Base-by-base conservation (phyloP, 2,888 invertebrate genomes). In the Folsomia candida region DNA sequence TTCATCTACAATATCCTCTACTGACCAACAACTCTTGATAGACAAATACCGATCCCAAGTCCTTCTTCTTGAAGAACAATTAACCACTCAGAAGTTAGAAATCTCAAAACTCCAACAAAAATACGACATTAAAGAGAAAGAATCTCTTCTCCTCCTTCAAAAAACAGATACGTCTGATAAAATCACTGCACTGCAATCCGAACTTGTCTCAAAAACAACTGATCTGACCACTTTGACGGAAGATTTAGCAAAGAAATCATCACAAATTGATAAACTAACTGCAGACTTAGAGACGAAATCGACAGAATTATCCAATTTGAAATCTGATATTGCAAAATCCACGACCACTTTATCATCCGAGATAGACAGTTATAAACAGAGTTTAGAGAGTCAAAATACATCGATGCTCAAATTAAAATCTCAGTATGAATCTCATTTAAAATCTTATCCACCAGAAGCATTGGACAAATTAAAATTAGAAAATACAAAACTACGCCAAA, bases 401-500 rank as follows among this genome's bases (percentile, higher is more conserved):
- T 9, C 9, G 18, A 9, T 47, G 47, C 9, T 18, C 9, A 47
- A 47, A 18, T 18, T 47, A 9, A 47, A 47, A 47, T 9, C 47
- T 47, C 9, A 47, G 9, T 47, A 47, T 47, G 47, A 47, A 9
- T 11, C 9, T 47, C 9, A 9, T 47, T 47, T 47, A 18, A 9
- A 47, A 18, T 11, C 9, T 11, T 47, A 18, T 18, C 3, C 14
- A 63, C 54, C 69, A 27, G 70, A 76, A 37, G 47, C 47, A 24
- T 61, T 68, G 54, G 61, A n/a, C 24, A 68, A 71, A 27, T 22
- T 27, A 24, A 58, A 76, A 57, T 29, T 61, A 6, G 78, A 77
- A 58, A 76, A 74, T 51, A 51, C 64, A 22, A 78, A 74, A 71
- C 66, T 71, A 86, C 26, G 89, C 78, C 85, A 89, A 78, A 87